Conservation (phyloP, 1,140 invertebrate genomes). For the Drosophila novamexicana region DNA sequence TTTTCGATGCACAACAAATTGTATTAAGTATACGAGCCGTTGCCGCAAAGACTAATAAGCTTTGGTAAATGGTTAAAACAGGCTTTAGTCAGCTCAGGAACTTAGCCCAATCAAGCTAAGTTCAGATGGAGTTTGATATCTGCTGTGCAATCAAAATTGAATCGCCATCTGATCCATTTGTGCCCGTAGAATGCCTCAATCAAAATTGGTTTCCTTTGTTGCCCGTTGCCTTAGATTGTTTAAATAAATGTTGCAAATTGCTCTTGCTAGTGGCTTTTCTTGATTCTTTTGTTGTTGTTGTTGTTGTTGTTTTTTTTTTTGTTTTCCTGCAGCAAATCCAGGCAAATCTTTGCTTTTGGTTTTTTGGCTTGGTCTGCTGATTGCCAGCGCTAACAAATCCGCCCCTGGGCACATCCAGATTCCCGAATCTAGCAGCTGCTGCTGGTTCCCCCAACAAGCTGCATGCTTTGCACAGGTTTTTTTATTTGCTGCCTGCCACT, state of each 20-base stretch:
- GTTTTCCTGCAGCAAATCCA: conserved; percentile 38
- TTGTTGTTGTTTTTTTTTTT: conserved; percentile 4
- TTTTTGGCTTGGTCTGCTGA: conserved; percentile 40
- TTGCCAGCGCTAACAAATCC: conserved; percentile 50
- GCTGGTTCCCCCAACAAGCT: conserved; percentile 10
- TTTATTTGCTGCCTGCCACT: conserved; percentile 43
- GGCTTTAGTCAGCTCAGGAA: conserved; percentile 1
- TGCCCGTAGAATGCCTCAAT: conserved; percentile 40
- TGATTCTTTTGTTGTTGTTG: background rate
- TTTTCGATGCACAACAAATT: background rate
- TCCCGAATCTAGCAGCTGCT: conserved; percentile 2
- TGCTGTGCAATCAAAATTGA: conserved; percentile 29
- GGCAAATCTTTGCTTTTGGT: conserved; percentile 55
- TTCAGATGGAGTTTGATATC: background rate
- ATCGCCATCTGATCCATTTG: conserved; percentile 47
- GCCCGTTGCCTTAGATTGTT: conserved; percentile 41
- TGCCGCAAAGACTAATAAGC: conserved; percentile 2
- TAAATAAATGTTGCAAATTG: conserved; percentile 54
- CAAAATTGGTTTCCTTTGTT: conserved; percentile 37
- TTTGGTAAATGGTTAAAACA: conserved; percentile 9
- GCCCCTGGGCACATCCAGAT: conserved; percentile 15
- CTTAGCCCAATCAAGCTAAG: conserved; percentile 17
- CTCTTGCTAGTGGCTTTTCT: conserved; percentile 15
- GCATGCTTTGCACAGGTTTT: conserved; percentile 6
- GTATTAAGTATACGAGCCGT: conserved; percentile 41